Evolutionary conservation across 2,888 invertebrate genomes (phyloP).

Genomic region (Trichogramma evanescens): DNA sequence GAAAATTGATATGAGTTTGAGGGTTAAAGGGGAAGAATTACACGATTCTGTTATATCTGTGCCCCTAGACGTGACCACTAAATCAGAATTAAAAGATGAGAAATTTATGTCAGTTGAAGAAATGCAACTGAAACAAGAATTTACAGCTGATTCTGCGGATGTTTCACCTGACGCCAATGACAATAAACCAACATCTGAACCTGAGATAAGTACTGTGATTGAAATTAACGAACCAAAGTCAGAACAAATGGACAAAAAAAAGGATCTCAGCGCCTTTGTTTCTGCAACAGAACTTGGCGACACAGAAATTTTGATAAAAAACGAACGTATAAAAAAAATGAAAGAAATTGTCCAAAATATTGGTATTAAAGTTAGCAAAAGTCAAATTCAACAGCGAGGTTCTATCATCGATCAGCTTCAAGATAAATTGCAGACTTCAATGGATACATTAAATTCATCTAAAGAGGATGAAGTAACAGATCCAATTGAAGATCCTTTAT

Average conservation of each 20-base stretch:
- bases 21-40: slow-evolving; percentile 11
- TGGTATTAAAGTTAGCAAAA: slow-evolving; percentile 34
- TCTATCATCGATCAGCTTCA: slow-evolving; percentile 42
- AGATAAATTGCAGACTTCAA: slow-evolving; percentile 38
- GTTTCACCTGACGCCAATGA: neutral
- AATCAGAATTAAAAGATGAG: slow-evolving; percentile 20
- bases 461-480: neutral
- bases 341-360: slow-evolving; percentile 46
- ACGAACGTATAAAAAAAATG: slow-evolving; percentile 50
- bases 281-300: slow-evolving; percentile 45
- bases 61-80: slow-evolving; percentile 18
- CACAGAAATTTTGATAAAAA: slow-evolving; percentile 48
- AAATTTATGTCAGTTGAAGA: slow-evolving; percentile 10
- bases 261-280: slow-evolving; percentile 41
- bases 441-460: neutral
- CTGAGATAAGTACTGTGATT: slow-evolving; percentile 4
- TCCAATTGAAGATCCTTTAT: slow-evolving; percentile 5
- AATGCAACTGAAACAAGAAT: neutral
- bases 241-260: slow-evolving; percentile 19
- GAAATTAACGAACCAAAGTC: slow-evolving; percentile 14
- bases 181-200: slow-evolving; percentile 3
- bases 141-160: neutral
- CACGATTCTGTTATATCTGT: neutral
- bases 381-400: slow-evolving; percentile 33
- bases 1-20: slow-evolving; percentile 42